Percentiles rank a stretch among this genome's conserved stretches.
Conservation (phyloP, 2,888 invertebrate genomes). For the Cryptocheilus praepositus region DNA sequence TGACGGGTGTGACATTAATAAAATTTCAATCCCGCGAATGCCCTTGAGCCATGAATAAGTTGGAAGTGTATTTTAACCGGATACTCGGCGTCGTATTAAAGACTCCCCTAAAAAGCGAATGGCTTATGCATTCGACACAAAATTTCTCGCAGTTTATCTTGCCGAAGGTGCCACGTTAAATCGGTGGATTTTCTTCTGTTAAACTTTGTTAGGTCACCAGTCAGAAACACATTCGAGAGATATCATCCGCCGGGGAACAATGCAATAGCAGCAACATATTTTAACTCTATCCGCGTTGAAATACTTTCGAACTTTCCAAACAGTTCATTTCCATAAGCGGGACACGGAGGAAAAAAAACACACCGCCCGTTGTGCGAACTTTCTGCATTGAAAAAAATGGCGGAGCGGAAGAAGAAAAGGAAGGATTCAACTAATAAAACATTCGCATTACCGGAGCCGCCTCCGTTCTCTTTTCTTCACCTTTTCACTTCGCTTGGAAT, state of each 20-base stretch:
- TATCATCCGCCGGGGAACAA: constrained; percentile 7
- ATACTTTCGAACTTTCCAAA: constrained; percentile 29
- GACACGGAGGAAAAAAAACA: constrained; percentile 13
- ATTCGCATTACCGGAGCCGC: constrained; percentile 1
- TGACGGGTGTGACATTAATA: too few relatives aligned
- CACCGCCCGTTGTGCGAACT: constrained; percentile 8
- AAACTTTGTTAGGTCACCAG: constrained; percentile 14
- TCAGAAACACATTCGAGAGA: constrained; percentile 8
- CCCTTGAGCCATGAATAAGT: too few relatives aligned
- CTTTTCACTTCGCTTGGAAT: too few relatives aligned
- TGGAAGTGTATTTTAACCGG: too few relatives aligned
- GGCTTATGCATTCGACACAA: too few relatives aligned
- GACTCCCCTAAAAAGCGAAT: too few relatives aligned
- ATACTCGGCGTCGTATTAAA: too few relatives aligned
- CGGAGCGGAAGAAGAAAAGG: constrained; percentile 3
- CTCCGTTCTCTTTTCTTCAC: too few relatives aligned
- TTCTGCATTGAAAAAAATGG: constrained; percentile 9
- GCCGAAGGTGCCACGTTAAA: too few relatives aligned
- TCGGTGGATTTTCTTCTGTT: background rate
- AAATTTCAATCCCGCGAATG: too few relatives aligned
- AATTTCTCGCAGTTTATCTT: too few relatives aligned
- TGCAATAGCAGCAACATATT: constrained; percentile 32
- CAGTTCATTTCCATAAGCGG: constrained; percentile 37
- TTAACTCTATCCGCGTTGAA: constrained; percentile 23
- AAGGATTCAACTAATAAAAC: constrained; percentile 14